These are phyloP conservation scores for Gobius niger DNA, from an alignment of 2,113 vertebrate genomes.

Conservation along the genomic window DNA sequence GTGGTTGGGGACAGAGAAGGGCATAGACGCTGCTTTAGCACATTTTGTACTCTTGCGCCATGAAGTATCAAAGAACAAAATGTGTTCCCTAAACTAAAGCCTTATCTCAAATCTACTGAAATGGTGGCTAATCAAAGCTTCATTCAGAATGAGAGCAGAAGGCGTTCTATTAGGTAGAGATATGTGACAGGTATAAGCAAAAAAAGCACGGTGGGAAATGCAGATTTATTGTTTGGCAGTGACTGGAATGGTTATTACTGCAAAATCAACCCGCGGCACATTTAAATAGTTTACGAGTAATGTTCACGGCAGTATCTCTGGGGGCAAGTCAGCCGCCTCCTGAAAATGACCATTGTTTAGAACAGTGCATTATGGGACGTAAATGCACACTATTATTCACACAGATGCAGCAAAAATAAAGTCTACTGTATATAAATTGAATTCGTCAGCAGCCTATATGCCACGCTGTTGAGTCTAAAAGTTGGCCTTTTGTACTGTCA, in stretches of 20 bases:
- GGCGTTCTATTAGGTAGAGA: slow-evolving; percentile 25
- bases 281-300: slow-evolving; percentile 16
- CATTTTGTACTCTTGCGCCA: background rate
- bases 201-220: slow-evolving; percentile 33
- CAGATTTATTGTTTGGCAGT: slow-evolving; percentile 22
- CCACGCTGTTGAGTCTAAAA: background rate
- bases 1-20: slow-evolving; percentile 16
- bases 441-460: slow-evolving; percentile 5
- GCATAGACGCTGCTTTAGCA: slow-evolving; percentile 16
- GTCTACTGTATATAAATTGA: background rate
- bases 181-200: slow-evolving; percentile 10
- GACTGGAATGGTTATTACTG: slow-evolving; percentile 23
- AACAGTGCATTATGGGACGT: no score
- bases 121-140: slow-evolving; percentile 20
- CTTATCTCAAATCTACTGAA: slow-evolving; percentile 17
- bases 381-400: slow-evolving; percentile 8
- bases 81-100: slow-evolving; percentile 6
- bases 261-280: slow-evolving; percentile 37
- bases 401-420: background rate
- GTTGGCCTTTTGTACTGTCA: slow-evolving; percentile 4
- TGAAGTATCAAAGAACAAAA: background rate
- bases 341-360: slow-evolving; percentile 37
- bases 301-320: slow-evolving; percentile 10
- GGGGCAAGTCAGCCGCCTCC: slow-evolving; percentile 16
- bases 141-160: slow-evolving; percentile 40